phyloP scores from a whole-genome alignment of 2,797 vertebrate species.

The Fundulus diaphanus region DNA sequence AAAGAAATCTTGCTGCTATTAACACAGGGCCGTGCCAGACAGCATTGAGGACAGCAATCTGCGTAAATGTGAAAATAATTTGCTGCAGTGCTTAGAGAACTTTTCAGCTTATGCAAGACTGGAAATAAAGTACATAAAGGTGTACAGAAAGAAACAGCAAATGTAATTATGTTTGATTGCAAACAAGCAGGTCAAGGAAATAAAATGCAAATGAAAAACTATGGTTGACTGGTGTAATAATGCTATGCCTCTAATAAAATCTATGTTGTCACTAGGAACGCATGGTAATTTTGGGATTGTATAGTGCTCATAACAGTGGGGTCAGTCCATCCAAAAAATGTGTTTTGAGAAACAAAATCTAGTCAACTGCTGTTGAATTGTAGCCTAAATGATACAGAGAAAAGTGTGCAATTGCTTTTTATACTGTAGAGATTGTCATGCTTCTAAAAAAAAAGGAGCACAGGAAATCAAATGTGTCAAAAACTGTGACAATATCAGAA shows the following conservation, averaged over 20 bases:
- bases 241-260: not conserved
- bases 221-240: not conserved
- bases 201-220: not conserved
- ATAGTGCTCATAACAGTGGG: not conserved
- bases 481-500: no score
- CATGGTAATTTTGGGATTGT: not conserved
- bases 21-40: not conserved
- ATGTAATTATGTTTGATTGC: not conserved
- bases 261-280: not conserved
- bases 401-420: not conserved
- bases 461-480: not conserved
- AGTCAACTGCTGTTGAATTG: not conserved
- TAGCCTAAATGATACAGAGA: not conserved
- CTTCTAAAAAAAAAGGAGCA: not conserved
- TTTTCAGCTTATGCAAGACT: not conserved
- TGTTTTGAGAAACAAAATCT: not conserved
- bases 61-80: slow-evolving; percentile 8
- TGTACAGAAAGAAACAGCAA: not conserved
- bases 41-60: slow-evolving; percentile 9
- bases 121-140: not conserved
- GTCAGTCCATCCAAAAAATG: not conserved
- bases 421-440: not conserved
- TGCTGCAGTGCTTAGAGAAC: not conserved
- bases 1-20: slow-evolving; percentile 3
- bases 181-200: not conserved